Evolutionary conservation across 2,113 vertebrate species (phyloP), one percentile per base, ranked within the genome.

Genomic region (Laticauda laticaudata): DNA sequence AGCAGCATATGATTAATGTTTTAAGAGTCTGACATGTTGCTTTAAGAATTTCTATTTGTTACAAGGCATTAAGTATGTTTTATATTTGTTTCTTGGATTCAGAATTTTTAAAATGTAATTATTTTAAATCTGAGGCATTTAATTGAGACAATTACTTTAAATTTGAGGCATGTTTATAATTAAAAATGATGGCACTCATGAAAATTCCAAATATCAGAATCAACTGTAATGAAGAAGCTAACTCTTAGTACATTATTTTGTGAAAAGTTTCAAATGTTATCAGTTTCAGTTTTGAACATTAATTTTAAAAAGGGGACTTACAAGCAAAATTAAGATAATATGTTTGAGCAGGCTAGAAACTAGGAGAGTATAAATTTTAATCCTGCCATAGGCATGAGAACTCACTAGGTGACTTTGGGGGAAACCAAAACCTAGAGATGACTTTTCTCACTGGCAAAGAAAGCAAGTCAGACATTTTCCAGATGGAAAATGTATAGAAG

Each of bases 111-210:
- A 92, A 54, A 89, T 92, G 61, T 69, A 56, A 56, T 89, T 69
- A 89, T 43, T 91, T 86, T 54, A n/a, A 87, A 87, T 92, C 26
- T 89, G 87, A 92, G 75, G 61, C 51, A 55, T 88, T 92, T 51
- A 51, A 51, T 51, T 51, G 7, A 51, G 48, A 51, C 48, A 48
- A 56, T 89, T 69, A 85, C 26, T 91, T 86, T 64, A n/a, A 88
- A 87, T 92, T 54, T 89, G 87, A 92, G 81, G 53, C 51, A 55
- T 88, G 51, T 53, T 53, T 92, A 92, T 85, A 26, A 89, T 81
- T 85, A 81, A 56, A 10, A 69, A 15, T 51, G n/a, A 88, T 24
- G n/a, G 48, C 7, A 8, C 4, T 54, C 55, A 59, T 51, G 23
- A 39, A 61, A 88, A 56, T 45, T 86, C 55, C 55, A 59, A 87